phyloP scores from a whole-genome alignment of 2,888 invertebrate species.

The Coenonympha glycerion region DNA sequence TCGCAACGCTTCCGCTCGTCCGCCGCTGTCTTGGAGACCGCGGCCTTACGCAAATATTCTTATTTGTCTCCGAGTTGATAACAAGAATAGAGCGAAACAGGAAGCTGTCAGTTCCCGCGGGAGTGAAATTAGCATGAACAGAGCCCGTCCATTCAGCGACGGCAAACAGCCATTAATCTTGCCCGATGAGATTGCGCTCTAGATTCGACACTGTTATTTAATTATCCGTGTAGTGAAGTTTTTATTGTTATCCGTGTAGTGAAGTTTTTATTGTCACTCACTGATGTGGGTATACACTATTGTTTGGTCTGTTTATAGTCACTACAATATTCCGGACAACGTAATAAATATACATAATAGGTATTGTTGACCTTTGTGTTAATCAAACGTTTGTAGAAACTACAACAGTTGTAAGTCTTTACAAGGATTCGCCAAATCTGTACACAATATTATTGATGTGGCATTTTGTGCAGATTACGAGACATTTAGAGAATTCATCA shows the following conservation, averaged over 20 bases:
- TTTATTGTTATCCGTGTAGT: slow-evolving; percentile 1
- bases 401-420: too few species aligned
- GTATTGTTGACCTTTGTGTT: too few species aligned
- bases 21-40: too few species aligned
- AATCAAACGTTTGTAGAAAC: too few species aligned
- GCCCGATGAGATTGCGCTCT: slow-evolving; percentile 50
- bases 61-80: background rate
- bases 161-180: slow-evolving; percentile 54
- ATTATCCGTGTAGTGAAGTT: slow-evolving; percentile 35
- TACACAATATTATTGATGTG: too few species aligned
- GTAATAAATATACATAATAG: too few species aligned
- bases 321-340: too few species aligned
- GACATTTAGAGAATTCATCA: too few species aligned
- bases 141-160: slow-evolving; percentile 46
- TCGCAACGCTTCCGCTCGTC: too few species aligned
- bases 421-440: too few species aligned
- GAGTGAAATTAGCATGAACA: slow-evolving; percentile 48
- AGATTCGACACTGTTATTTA: slow-evolving; percentile 53
- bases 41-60: too few species aligned
- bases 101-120: slow-evolving; percentile 41
- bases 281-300: slow-evolving; percentile 10
- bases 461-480: too few species aligned
- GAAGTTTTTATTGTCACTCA: slow-evolving; percentile 5
- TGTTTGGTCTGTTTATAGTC: background rate
- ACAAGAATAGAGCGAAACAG: slow-evolving; percentile 32